Evolutionary conservation across 1,140 invertebrate species (phyloP).

Genomic region (Aphelinus certus): DNA sequence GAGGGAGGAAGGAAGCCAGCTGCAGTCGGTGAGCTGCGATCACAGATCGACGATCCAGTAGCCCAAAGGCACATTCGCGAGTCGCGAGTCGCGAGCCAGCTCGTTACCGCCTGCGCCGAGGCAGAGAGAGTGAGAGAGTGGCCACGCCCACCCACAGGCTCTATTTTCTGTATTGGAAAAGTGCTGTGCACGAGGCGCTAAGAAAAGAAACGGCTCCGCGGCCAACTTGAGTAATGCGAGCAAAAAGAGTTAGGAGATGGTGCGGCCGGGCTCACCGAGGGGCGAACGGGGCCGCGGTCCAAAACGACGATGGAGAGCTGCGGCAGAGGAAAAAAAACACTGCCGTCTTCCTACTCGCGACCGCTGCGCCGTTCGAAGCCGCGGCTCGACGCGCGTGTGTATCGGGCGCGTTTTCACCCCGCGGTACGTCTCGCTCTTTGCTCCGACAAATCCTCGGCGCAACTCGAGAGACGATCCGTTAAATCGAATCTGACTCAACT

Average conservation of each 20-base stretch:
- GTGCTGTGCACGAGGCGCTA: constrained; percentile 33
- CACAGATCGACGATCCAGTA: too few species aligned
- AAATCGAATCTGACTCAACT: constrained; percentile 48
- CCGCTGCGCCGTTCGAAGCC: background rate
- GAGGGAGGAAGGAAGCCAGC: background rate
- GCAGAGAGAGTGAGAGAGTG: constrained; percentile 13
- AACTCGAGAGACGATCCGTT: constrained; percentile 47
- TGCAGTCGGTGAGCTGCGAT: too few species aligned
- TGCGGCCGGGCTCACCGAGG: background rate
- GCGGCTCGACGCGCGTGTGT: background rate
- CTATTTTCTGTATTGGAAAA: constrained; percentile 52
- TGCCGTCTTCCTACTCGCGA: background rate
- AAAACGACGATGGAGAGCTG: background rate
- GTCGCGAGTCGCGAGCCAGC: too few species aligned
- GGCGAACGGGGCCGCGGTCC: too few species aligned
- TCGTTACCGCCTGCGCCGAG: too few species aligned
- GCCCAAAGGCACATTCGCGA: too few species aligned
- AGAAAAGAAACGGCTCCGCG: constrained; percentile 33
- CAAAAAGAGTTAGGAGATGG: constrained; percentile 30
- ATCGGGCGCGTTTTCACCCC: constrained; percentile 1
- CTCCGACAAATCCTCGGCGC: background rate
- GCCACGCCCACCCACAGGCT: constrained; percentile 38
- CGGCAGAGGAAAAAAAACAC: background rate
- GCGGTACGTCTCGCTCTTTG: background rate
- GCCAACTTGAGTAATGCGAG: constrained; percentile 26